Conservation (phyloP, 1,140 invertebrate species). For the Camponotus floridanus region DNA sequence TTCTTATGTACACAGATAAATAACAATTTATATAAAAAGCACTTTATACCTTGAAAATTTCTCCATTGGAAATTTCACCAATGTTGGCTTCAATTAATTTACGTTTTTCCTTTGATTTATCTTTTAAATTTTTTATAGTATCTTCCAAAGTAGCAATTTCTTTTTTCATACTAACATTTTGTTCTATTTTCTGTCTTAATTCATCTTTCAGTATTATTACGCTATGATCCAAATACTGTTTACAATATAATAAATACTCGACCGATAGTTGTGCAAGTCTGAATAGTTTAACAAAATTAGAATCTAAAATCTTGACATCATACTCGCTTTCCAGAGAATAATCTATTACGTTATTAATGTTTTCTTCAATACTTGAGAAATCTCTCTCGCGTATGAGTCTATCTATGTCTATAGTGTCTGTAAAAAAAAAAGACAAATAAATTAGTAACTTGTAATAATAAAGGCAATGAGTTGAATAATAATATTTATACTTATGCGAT, state of each 20-base stretch:
- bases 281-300: constrained; percentile 90
- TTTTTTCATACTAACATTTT: constrained; percentile 81
- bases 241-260: constrained; percentile 90
- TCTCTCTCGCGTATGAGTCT: constrained; percentile 88
- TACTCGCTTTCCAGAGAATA: constrained; percentile 88
- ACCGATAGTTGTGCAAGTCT: constrained; percentile 89
- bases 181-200: constrained; percentile 86
- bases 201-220: constrained; percentile 89
- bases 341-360: constrained; percentile 88
- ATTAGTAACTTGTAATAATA: constrained; percentile 1
- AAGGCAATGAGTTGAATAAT: neutral
- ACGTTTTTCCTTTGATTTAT: constrained; percentile 78
- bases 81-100: constrained; percentile 79
- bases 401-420: constrained; percentile 89
- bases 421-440: constrained; percentile 55
- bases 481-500: constrained; percentile 88
- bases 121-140: constrained; percentile 70
- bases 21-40: constrained; percentile 26
- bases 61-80: constrained; percentile 78
- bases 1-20: neutral
- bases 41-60: constrained; percentile 82
- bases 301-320: constrained; percentile 88
- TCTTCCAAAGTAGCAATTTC: constrained; percentile 72
- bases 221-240: constrained; percentile 90
- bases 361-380: constrained; percentile 88